Evolutionary conservation across 2,888 invertebrate genomes (phyloP), one percentile per base, ranked within the genome.

Genomic region (Eucriotettix oculatus): DNA sequence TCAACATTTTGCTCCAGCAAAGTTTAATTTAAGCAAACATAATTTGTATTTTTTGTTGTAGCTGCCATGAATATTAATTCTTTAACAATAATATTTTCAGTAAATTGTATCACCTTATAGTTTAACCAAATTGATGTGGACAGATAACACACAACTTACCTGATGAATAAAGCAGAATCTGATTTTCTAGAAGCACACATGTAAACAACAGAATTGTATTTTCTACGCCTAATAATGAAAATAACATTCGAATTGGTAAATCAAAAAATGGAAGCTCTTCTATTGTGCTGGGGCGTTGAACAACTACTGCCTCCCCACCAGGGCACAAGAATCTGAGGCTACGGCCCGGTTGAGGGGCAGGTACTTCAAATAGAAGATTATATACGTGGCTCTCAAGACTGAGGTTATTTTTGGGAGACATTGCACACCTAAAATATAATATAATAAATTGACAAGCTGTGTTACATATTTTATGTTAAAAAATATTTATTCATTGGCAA

Each of bases 161-260:
- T 75, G 85, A 85, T 63, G 97, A 97, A 71, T 91, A 86, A 40
- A 99, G 79, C 53, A 99, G 80, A 63, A 99, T 88, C 78, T 99
- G 98, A 75, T 97, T 94, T 77, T 99, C 99, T 42, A 99, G 77
- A 41, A 99, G 78, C 57, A 97, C 87, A 76, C 97, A 95, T 52
- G 95, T 93, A 72, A 96, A 92, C 56, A 99, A 78, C 71, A 93
- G 90, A 64, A 99, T 83, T 58, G 96, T 87, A 71, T 88, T 88
- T 69, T 98, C 96, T 9, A 95, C 86, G 40, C 95, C 92, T 62
- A 99, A 78, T 73, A 90, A 84, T 58, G 84, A 79, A 71, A 99
- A 96, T 73, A 99, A 81, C 64, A 90, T 82, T 68, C 90, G 82
- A 62, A 99, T 74, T 0, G 95, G 85, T 74, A 92, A 98, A 75